Percentiles rank a stretch among this genome's conserved stretches.
phyloP scores from a whole-genome alignment of 2,797 vertebrate species.

The Nasua narica region DNA sequence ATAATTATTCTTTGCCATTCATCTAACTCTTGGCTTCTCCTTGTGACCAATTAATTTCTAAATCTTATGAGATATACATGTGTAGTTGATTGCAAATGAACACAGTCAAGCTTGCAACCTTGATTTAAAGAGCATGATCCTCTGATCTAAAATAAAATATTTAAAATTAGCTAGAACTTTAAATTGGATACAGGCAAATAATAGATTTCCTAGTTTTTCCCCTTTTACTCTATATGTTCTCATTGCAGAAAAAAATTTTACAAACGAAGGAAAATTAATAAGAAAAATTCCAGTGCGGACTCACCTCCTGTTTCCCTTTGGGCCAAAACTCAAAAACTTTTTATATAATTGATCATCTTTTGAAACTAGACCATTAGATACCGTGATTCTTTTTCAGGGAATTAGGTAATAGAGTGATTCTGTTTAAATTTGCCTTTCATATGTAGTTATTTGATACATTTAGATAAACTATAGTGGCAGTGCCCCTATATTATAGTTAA shows the following conservation, averaged over 20 bases:
- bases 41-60: neutral
- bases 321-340: neutral
- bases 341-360: neutral
- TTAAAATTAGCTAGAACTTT: neutral
- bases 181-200: neutral
- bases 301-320: neutral
- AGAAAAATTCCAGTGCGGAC: neutral
- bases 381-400: neutral
- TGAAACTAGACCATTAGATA: neutral
- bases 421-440: neutral
- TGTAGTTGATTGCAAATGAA: neutral
- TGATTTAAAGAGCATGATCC: neutral
- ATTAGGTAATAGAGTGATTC: neutral
- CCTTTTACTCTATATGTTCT: neutral
- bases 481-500: neutral
- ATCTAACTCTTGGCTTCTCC: neutral
- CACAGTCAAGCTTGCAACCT: neutral
- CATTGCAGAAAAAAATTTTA: neutral
- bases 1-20: neutral
- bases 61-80: neutral
- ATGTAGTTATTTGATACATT: neutral
- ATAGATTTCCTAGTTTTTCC: neutral
- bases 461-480: neutral
- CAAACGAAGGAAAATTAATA: neutral
- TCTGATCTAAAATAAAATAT: slow-evolving; percentile 16